Conservation (phyloP, 2,113 vertebrate genomes). For the Anarrhichthys ocellatus region DNA sequence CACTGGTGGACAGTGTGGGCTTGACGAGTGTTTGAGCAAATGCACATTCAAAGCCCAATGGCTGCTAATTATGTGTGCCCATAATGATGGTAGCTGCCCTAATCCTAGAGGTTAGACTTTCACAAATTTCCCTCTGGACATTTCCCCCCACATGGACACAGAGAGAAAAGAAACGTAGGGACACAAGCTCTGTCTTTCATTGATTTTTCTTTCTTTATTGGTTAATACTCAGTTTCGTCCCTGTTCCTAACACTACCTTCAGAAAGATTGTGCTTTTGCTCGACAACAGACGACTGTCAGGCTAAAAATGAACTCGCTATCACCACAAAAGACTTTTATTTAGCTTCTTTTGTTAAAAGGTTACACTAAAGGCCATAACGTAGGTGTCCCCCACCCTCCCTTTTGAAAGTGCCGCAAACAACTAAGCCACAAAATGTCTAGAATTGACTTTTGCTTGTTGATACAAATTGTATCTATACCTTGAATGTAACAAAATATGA, state of each 20-base stretch:
- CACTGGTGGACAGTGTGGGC: constrained; percentile 8
- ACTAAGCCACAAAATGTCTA: constrained; percentile 95
- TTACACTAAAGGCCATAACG: constrained; percentile 10
- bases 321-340: constrained; percentile 16
- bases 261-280: constrained; percentile 14
- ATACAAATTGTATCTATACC: constrained; percentile 99
- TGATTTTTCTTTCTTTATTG: background rate
- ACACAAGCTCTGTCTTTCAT: background rate
- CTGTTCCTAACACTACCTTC: background rate
- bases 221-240: background rate
- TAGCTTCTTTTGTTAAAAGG: constrained; percentile 14
- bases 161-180: background rate
- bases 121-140: background rate
- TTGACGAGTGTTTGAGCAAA: background rate
- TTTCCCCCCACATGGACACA: background rate
- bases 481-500: constrained; percentile 95
- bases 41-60: background rate
- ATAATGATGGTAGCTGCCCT: background rate
- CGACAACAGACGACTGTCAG: constrained; percentile 37
- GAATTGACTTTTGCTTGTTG: constrained; percentile 99
- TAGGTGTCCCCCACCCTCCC: constrained; percentile 32
- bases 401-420: constrained; percentile 88
- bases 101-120: background rate
- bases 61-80: background rate
- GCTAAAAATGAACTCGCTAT: constrained; percentile 27